Conservation (phyloP, 2,797 vertebrate genomes). For the Myiotriccus ornatus region DNA sequence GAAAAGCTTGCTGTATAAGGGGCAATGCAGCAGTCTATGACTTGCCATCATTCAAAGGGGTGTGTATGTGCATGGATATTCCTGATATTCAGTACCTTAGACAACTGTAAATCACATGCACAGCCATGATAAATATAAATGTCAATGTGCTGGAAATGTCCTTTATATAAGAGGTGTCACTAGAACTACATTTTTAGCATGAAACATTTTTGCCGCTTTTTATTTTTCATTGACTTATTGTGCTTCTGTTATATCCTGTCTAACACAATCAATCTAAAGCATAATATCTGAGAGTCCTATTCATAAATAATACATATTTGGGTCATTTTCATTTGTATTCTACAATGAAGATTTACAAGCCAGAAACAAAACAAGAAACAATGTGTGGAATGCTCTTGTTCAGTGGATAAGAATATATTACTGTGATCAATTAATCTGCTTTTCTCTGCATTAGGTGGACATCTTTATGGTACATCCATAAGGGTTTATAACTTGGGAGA, state of each 20-base stretch:
- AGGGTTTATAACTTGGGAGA: constrained; percentile 67
- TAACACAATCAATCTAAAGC: constrained; percentile 65
- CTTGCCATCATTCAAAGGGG: constrained; percentile 46
- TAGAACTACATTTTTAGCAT: constrained; percentile 38
- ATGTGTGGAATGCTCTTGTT: constrained; percentile 29
- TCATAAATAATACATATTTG: constrained; percentile 71
- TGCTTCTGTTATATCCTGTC: constrained; percentile 53
- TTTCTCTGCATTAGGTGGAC: constrained; percentile 55
- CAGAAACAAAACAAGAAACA: constrained; percentile 44
- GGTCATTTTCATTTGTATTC: constrained; percentile 49
- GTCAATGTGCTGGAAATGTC: constrained; percentile 4
- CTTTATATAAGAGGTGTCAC: constrained; percentile 41
- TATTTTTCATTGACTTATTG: constrained; percentile 60
- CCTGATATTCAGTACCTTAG: constrained; percentile 42
- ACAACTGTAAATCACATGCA: constrained; percentile 46
- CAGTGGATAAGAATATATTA: constrained; percentile 53
- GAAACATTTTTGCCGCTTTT: constrained; percentile 38
- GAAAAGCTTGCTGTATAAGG: constrained; percentile 35
- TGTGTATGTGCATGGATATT: constrained; percentile 58
- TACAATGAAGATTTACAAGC: constrained; percentile 66
- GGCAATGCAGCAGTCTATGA: constrained; percentile 17
- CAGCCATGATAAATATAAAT: constrained; percentile 40
- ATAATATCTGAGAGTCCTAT: constrained; percentile 53
- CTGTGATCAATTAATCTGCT: constrained; percentile 66
- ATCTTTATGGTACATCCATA: constrained; percentile 54